Evolutionary conservation across 2,888 invertebrate species (phyloP), one percentile per base, ranked within the genome.

Genomic region (Ernsta delagoae): DNA sequence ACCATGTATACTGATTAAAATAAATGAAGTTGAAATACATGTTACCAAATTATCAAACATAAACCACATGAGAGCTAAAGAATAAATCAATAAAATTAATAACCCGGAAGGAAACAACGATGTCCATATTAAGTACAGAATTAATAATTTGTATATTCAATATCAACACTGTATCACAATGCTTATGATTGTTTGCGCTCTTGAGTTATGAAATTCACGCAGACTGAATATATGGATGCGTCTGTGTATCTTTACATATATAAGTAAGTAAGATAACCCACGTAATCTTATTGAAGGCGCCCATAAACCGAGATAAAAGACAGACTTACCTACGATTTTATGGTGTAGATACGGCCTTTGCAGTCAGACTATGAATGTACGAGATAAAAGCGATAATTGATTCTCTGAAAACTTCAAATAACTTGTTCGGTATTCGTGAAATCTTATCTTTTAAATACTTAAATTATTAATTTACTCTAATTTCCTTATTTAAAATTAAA

Each of bases 251-350:
- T 60, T 60, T 36, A 59, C 45, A 57, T 57, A 57, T 12, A 62
- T 57, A 68, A 62, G 50, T 57, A 45, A 57, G 57, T 68, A 50
- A 36, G 65, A 48, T 54, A 36, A 6, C 57, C 57, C 48, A 39
- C 56, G 68, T 68, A 62, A 62, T 67, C 62, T 68, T 67, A 61
- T 67, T 62, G 61, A 62, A 57, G 67, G 62, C 61, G 12, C 54
- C 66, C 60, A 68, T 68, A 68, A 68, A 57, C 62, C 53, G 48
- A 62, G 68, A 68, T 68, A 62, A 67, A 67, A 68, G 61, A 50
- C 57, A 62, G 68, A 57, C 62, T 62, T 62, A 68, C 57, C 53
- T 54, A 60, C 66, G 66, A 66, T 66, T 66, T 66, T 66, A 66
- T 66, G 53, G 54, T 43, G 39, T 24, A 65, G 65, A 59, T 54